Conservation (phyloP, 2,113 vertebrate genomes). For the Scortum barcoo region DNA sequence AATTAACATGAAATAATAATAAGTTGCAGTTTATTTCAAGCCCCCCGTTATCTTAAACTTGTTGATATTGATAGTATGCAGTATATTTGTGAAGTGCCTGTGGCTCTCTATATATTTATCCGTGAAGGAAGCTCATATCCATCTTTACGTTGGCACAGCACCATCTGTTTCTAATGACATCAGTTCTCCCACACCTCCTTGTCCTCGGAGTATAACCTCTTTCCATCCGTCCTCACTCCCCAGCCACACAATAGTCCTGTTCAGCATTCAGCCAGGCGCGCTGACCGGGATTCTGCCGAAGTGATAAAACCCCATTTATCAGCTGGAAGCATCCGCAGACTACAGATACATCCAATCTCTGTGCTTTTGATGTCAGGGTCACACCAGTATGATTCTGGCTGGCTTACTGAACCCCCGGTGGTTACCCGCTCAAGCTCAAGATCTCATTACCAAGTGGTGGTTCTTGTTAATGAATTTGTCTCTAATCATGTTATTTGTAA, state of each 20-base stretch:
- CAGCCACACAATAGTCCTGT: conserved; percentile 44
- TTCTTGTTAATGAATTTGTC: conserved; percentile 71
- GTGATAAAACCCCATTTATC: conserved; percentile 73
- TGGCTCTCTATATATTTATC: not conserved
- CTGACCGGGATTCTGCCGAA: conserved; percentile 48
- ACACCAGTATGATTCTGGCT: conserved; percentile 61
- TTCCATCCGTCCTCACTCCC: conserved; percentile 34
- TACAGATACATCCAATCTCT: conserved; percentile 61
- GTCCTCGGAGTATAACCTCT: conserved; percentile 40
- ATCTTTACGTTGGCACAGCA: conserved; percentile 26
- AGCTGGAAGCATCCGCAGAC: conserved; percentile 55
- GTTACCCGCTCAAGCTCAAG: conserved; percentile 61
- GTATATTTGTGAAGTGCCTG: not conserved
- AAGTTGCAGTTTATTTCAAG: not conserved
- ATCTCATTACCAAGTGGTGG: conserved; percentile 70
- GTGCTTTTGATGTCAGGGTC: conserved; percentile 59
- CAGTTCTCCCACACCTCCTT: conserved; percentile 22
- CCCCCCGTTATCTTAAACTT: not conserved
- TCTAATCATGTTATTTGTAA: conserved; percentile 69
- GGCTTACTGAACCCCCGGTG: conserved; percentile 55
- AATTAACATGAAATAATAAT: not conserved
- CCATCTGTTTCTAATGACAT: conserved; percentile 15
- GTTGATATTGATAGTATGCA: not conserved
- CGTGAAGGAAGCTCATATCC: not conserved
- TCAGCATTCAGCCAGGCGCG: conserved; percentile 65